Evolutionary conservation across 1,140 invertebrate genomes (phyloP), one percentile per base, ranked within the genome.

Genomic region (Diorhabda sublineata): DNA sequence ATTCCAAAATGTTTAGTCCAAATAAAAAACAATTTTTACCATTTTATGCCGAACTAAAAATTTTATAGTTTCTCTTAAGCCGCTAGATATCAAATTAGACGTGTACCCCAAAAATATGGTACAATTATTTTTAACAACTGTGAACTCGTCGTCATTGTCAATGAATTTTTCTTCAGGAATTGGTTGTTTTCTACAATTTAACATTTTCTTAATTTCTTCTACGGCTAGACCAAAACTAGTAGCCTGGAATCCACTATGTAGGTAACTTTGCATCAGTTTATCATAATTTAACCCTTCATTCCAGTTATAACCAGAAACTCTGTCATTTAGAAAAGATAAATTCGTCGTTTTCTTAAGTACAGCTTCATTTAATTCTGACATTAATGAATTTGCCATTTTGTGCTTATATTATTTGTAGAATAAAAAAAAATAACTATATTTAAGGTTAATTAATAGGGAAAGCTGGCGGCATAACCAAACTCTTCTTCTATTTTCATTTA

Each of bases 71-170:
- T 99, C 98, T 76, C 98, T 83, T 58, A 99, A 82, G 26, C 98
- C 98, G 67, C 92, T 94, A 0, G 97, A 99, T 6, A 96, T 92
- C 85, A 99, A 92, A 81, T 99, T 99, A 0, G 97, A 99, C 4
- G 98, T 99, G 80, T 93, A 99, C 0, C 97, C 97, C 66, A 99
- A 83, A 82, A 99, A 99, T 79, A 99, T 95, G 4, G 97, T 98
- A 81, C 97, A 99, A 68, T 90, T 92, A 61, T 82, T 87, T 76
- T 88, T 89, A 61, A 92, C 85, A 77, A 85, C 87, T 52, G 94
- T 93, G 81, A 92, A 95, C 59, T 88, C 84, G 78, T 96, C 94
- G 42, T 91, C 88, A 81, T 92, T 89, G 72, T 89, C 86, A 0
- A 78, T 75, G 76, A 92, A 91, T 71, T 87, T 84, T 74, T 93